Conservation (phyloP, 2,797 vertebrate species). For the Coluber constrictor region DNA sequence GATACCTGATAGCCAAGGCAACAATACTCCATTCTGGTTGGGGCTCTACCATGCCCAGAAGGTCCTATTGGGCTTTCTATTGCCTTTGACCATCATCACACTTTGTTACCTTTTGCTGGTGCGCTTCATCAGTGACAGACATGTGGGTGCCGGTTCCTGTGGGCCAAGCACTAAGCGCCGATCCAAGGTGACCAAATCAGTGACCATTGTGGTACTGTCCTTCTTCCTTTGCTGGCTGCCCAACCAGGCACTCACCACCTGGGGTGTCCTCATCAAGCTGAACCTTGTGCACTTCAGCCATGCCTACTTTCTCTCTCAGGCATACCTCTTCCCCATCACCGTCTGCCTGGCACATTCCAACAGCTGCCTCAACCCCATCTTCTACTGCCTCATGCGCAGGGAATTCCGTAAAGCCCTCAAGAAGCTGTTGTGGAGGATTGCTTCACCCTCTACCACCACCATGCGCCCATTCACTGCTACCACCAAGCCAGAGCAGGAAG, state of each 20-base stretch:
- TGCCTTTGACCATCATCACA: slow-evolving; percentile 82
- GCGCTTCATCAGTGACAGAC: slow-evolving; percentile 83
- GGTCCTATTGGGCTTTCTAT: slow-evolving; percentile 86
- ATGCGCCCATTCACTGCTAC: slow-evolving; percentile 84
- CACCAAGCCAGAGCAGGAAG: slow-evolving; percentile 83
- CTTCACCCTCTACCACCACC: slow-evolving; percentile 79
- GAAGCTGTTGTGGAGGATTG: slow-evolving; percentile 85
- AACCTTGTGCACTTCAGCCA: slow-evolving; percentile 87
- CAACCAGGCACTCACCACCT: slow-evolving; percentile 90
- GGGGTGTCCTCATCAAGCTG: slow-evolving; percentile 93
- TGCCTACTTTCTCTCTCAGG: slow-evolving; percentile 89
- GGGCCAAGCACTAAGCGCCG: slow-evolving; percentile 80
- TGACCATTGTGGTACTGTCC: slow-evolving; percentile 90
- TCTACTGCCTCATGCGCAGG: slow-evolving; percentile 91
- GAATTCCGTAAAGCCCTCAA: slow-evolving; percentile 92
- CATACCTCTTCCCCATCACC: slow-evolving; percentile 88
- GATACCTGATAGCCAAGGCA: slow-evolving; percentile 76
- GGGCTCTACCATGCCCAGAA: slow-evolving; percentile 93
- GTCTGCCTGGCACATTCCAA: slow-evolving; percentile 95
- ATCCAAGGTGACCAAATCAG: slow-evolving; percentile 89
- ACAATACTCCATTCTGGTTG: slow-evolving; percentile 85
- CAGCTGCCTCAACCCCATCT: slow-evolving; percentile 93
- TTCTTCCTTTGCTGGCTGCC: slow-evolving; percentile 97
- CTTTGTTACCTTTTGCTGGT: slow-evolving; percentile 87
- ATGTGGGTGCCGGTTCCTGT: slow-evolving; percentile 73